Base-by-base conservation (phyloP, 2,797 vertebrate genomes). In the Pygocentrus nattereri region DNA sequence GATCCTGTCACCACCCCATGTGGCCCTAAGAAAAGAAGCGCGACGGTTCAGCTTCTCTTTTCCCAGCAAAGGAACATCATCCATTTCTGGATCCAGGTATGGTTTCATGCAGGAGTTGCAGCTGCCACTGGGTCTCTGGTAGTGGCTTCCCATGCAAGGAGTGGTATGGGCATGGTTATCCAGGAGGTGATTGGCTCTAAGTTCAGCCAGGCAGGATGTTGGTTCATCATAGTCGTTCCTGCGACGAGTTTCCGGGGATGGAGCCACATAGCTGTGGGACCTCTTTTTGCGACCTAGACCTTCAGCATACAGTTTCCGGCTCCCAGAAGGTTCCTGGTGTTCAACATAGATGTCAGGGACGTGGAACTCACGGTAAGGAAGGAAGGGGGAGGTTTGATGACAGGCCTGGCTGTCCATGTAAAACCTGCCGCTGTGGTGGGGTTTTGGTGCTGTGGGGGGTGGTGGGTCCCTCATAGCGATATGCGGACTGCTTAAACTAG, bases 31-130 rank as follows among this genome's bases (percentile, higher is more conserved):
- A 81, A 96, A 94, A 25, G 95, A 96, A 79, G 94, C 92, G 64
- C 95, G 91, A 0, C 94, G 93, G 88, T 91, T 95, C 30, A 91
- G 88, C 73, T 95, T 95, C 78, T 97, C 96, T 70, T 92, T 95
- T 58, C 94, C 91, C 30, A 95, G 89, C 15, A 96, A 90, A 0
- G 94, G 94, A 47, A 94, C 65, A 30, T 95, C 92, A 1, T 94
- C 94, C 34, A 90, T 89, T 41, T 95, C 95, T 0, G 94, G 92
- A 86, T 90, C 94, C 86, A 92, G 90, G 85, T 94, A 95, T 41
- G 88, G 89, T 82, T 88, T 94, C 88, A 90, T 92, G 82, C 92
- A 94, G 84, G 95, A 93, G 90, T 90, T 95, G 88, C 88, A 95
- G 93, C 94, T 93, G 65, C 93, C 85, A 65, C 90, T 64, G 30